Percentiles rank a stretch among this genome's conserved stretches.
These are phyloP conservation scores for Axinella damicornis DNA, from an alignment of 37 sponge, comb jelly and placozoan genomes.

Conservation along the genomic window DNA sequence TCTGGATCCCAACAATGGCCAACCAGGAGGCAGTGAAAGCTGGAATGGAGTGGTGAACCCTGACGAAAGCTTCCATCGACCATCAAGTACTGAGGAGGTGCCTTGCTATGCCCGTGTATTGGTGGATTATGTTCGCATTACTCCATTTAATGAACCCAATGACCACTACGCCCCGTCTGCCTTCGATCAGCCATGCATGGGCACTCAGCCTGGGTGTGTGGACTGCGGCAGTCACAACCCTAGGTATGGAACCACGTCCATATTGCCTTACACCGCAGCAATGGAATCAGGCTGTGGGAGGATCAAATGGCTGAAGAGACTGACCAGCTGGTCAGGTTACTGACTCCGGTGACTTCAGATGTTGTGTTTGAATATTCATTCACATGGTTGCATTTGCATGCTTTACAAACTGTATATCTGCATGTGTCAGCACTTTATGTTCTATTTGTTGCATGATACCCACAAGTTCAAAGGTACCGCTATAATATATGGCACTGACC, in stretches of 20 bases:
- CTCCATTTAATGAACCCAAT: neutral
- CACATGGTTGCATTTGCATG: too few species aligned
- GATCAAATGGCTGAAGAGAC: too few species aligned
- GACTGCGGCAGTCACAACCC: conserved; percentile 7
- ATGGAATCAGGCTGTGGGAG: too few species aligned
- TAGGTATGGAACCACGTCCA: neutral
- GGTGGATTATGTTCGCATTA: conserved; percentile 8
- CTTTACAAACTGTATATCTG: too few species aligned
- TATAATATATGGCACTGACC: too few species aligned
- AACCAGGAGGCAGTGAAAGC: neutral
- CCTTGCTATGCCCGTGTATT: neutral
- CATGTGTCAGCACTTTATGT: too few species aligned
- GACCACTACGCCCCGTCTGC: conserved; percentile 16
- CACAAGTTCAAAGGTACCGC: too few species aligned
- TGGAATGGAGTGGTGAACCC: conserved; percentile 3
- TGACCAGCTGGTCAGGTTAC: too few species aligned
- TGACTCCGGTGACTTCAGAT: too few species aligned
- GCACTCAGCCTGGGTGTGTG: neutral
- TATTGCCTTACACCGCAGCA: neutral
- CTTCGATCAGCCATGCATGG: conserved; percentile 16
- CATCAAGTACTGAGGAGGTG: neutral
- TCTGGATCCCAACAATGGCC: neutral
- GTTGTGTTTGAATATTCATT: too few species aligned
- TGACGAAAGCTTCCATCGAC: neutral
- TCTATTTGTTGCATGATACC: too few species aligned